Conservation (phyloP, 2,113 vertebrate species). For the Caracal caracal region DNA sequence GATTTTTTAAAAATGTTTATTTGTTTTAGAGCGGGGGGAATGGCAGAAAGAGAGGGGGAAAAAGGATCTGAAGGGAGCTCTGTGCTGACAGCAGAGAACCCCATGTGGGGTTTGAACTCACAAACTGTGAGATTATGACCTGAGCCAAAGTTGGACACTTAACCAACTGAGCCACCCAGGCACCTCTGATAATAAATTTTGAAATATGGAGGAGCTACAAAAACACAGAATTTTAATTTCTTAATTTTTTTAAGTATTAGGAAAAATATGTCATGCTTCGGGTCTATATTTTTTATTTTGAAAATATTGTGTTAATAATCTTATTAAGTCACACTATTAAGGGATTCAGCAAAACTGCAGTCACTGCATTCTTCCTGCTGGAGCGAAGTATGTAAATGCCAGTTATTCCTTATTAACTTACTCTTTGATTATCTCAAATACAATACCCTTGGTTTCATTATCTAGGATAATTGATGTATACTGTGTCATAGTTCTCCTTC, state of each 20-base stretch:
- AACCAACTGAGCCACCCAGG: too few relatives aligned
- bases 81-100: too few relatives aligned
- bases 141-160: too few relatives aligned
- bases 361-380: not conserved
- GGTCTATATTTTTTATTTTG: conserved; percentile 22
- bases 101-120: too few relatives aligned
- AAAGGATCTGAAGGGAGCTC: too few relatives aligned
- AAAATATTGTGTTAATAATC: not conserved
- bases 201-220: not conserved
- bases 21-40: too few relatives aligned
- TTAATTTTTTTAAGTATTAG: not conserved
- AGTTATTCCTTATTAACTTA: not conserved
- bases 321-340: not conserved
- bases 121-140: too few relatives aligned
- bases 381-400: not conserved
- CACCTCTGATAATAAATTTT: not conserved
- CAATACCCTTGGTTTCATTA: not conserved
- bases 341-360: not conserved
- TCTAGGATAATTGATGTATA: not conserved
- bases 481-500: not conserved
- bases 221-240: not conserved
- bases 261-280: conserved; percentile 1
- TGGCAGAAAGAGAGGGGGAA: too few relatives aligned
- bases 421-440: not conserved
- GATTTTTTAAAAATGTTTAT: too few relatives aligned